Base-by-base conservation (phyloP, 1,140 invertebrate genomes). In the Papilio machaon region DNA sequence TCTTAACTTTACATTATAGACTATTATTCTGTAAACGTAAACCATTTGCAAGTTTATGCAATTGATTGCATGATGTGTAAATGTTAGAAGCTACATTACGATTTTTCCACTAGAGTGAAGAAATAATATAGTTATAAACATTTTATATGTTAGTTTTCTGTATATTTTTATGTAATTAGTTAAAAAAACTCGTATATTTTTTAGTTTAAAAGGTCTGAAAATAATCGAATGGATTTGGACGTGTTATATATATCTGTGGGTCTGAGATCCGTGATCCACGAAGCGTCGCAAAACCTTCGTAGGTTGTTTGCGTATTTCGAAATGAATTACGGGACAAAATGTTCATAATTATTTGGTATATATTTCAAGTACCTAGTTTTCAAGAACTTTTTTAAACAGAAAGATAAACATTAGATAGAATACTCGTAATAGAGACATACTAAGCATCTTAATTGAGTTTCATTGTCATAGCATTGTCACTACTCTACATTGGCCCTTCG, bases 11-110 rank as follows among this genome's bases (percentile, higher is more conserved):
- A 47, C 11, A 52, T 76, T 76, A 76, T 54, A 54, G 74, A 19
- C 47, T 77, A 30, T 77, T 77, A 77, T 77, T 23, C 75, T 58
- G 30, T 58, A 13, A 19, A 38, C 75, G 52, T 77, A 77, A 58
- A 58, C 58, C 30, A 77, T 77, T 77, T 77, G 52, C 75, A 77
- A 35, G 52, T 77, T 77, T 77, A 77, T 77, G 49, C 75, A 58
- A 77, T 77, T 30, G n/a, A 52, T 19, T 75, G 47, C 38, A 43
- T 43, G 3, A 60, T 38, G 75, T 58, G 47, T 60, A 38, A 77
- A 58, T 49, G 19, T 19, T 52, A 30, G 60, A 30, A n/a, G 54
- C 54, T 30, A 30, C 9, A 30, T 30, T 64, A 30, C 23, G 23
- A 64, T 58, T 58, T 54, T 58, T 58, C 8, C n/a, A 58, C 60